phyloP scores from a whole-genome alignment of 2,888 invertebrate species.

The Agrochola circellaris region DNA sequence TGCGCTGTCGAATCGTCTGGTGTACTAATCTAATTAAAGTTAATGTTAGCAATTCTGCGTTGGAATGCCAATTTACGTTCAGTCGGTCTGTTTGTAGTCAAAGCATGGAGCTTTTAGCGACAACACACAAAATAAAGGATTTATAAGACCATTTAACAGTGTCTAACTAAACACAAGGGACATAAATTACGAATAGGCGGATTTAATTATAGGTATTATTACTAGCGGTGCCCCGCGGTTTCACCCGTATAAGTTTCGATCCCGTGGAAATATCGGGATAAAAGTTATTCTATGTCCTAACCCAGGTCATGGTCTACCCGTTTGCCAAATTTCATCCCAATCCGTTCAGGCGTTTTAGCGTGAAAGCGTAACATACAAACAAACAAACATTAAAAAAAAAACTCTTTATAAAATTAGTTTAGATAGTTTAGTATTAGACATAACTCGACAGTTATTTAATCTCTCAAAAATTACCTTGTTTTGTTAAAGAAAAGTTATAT shows the following conservation, averaged over 20 bases:
- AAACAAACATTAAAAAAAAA: no score
- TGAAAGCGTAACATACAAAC: no score
- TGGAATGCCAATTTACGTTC: conserved; percentile 40
- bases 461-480: conserved; percentile 7
- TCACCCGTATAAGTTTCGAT: no score
- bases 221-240: no score
- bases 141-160: conserved; percentile 36
- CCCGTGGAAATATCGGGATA: no score
- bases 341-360: no score
- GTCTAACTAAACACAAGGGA: conserved; percentile 54
- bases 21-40: conserved; percentile 48
- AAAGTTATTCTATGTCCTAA: no score
- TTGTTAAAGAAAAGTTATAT: neutral
- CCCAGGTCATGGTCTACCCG: no score
- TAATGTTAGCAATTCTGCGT: conserved; percentile 35
- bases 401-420: no score
- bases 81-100: conserved; percentile 29
- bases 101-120: conserved; percentile 41
- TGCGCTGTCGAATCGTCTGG: conserved; percentile 27
- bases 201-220: conserved; percentile 69
- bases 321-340: no score
- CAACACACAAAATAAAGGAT: conserved; percentile 41
- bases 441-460: conserved; percentile 65
- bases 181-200: conserved; percentile 63
- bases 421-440: conserved; percentile 25